These are phyloP conservation scores for Xiphophorus maculatus DNA, from an alignment of 2,113 vertebrate genomes.

Conservation along the genomic window DNA sequence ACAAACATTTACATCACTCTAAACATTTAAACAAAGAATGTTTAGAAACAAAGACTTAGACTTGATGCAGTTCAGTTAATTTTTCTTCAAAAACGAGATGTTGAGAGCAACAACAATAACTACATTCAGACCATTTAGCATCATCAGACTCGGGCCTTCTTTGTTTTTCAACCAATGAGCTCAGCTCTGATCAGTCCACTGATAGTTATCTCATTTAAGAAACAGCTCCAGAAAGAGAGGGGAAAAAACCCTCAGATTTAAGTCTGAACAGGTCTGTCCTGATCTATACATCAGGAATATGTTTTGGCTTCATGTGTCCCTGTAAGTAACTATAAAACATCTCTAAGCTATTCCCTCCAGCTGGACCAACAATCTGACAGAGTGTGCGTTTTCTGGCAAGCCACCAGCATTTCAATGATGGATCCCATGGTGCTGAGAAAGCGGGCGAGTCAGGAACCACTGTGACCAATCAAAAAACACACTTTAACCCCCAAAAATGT, in stretches of 20 bases:
- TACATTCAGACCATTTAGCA: not conserved
- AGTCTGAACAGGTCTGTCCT: conserved; percentile 31
- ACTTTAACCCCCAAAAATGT: conserved; percentile 58
- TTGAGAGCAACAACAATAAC: too few relatives aligned
- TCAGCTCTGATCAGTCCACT: conserved; percentile 27
- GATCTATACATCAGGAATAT: conserved; percentile 40
- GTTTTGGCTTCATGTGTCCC: conserved; percentile 46
- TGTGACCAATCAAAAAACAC: conserved; percentile 77
- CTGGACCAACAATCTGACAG: conserved; percentile 76
- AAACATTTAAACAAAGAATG: not conserved
- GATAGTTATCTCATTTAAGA: conserved; percentile 58
- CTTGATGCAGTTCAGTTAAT: not conserved
- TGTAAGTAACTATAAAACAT: conserved; percentile 73
- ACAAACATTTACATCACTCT: not conserved
- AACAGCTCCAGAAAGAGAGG: conserved; percentile 33
- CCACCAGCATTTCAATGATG: conserved; percentile 75
- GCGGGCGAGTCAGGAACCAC: conserved; percentile 66
- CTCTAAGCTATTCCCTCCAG: conserved; percentile 74
- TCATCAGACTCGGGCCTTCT: not conserved
- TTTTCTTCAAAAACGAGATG: too few relatives aligned
- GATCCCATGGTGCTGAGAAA: conserved; percentile 69
- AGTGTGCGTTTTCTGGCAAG: conserved; percentile 65
- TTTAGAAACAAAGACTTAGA: not conserved
- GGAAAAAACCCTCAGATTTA: not conserved
- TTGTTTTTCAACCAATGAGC: conserved; percentile 13